Evolutionary conservation across 2,888 invertebrate genomes (phyloP), one percentile per base, ranked within the genome.

Genomic region (Tribolium freemani): DNA sequence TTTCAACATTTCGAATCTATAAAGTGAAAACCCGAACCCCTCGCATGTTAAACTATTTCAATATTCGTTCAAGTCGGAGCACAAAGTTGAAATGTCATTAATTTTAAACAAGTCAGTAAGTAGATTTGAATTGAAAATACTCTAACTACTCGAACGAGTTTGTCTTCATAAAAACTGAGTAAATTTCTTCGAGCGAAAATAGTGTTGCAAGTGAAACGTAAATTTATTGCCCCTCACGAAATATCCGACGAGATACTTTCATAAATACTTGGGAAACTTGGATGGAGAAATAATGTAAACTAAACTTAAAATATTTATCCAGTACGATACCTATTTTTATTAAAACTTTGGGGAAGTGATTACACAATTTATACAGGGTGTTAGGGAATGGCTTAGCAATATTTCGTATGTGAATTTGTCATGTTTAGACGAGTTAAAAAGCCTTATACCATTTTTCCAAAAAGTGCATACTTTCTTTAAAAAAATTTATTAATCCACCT

Each of bases 21-120:
- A n/a, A 38, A n/a, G 8, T 38, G 38, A 38, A 38, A 38, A 38
- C 38, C n/a, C 48, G 10, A 48, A 48, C 16, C 48, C 38, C 51
- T 51, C 26, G 51, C 50, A 63, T 51, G 63, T 51, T 50, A 63
- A 64, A 64, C 64, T 64, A 64, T 64, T 64, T 64, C 64, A 64
- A 64, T 64, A 63, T 64, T 64, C 64, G 46, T 63, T 30, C 38
- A 64, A 31, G 64, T 64, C 64, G 5, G 20, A 63, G 38, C 31
- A 50, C 31, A 44, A 64, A 64, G 64, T 54, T 54, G 54, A 64
- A 53, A 64, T 45, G 64, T 64, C 64, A 64, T 64, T 64, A 64
- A 64, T 64, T 64, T 64, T 53, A 45, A 64, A 64, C 64, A 64
- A 64, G 53, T 54, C 45, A 38, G 21, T 64, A 63, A 64, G 64